A percentile compares a stretch with the other conserved stretches of the same genome.
Conservation (phyloP, 2,888 invertebrate genomes). For the Fragum sueziense region DNA sequence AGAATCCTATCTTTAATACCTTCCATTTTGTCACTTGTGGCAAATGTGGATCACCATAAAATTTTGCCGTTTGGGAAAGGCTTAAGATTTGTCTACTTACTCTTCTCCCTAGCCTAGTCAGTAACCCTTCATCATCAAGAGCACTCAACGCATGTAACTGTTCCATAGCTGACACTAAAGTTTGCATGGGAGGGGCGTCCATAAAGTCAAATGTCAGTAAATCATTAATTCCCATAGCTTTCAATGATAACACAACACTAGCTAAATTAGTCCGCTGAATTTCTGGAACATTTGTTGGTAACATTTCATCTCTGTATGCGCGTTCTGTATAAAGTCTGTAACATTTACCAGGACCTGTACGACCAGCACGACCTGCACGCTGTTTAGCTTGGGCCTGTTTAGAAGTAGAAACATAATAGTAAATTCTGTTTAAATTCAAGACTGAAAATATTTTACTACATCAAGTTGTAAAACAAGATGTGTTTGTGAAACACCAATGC, state of each 20-base stretch:
- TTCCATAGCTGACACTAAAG: constrained; percentile 98
- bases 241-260: constrained; percentile 96
- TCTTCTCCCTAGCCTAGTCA: constrained; percentile 86
- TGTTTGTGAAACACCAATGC: too few species aligned
- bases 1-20: too few species aligned
- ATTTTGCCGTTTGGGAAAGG: too few species aligned
- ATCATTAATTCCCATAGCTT: constrained; percentile 99
- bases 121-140: constrained; percentile 89
- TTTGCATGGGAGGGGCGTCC: constrained; percentile 99
- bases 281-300: constrained; percentile 92
- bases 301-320: constrained; percentile 99
- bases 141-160: constrained; percentile 98
- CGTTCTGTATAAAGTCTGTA: constrained; percentile 99
- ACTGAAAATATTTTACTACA: too few species aligned
- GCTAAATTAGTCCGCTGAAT: constrained; percentile 99
- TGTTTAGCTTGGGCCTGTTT: constrained; percentile 98
- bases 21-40: too few species aligned
- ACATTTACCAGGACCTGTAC: constrained; percentile 98
- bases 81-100: too few species aligned
- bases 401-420: too few species aligned
- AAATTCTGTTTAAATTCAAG: too few species aligned
- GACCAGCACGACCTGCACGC: constrained; percentile 96
- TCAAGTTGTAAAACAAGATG: too few species aligned
- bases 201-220: constrained; percentile 99
- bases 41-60: too few species aligned